These are phyloP conservation scores for Enteromius anoplus DNA, from an alignment of 2,797 vertebrate species.

Conservation along the genomic window DNA sequence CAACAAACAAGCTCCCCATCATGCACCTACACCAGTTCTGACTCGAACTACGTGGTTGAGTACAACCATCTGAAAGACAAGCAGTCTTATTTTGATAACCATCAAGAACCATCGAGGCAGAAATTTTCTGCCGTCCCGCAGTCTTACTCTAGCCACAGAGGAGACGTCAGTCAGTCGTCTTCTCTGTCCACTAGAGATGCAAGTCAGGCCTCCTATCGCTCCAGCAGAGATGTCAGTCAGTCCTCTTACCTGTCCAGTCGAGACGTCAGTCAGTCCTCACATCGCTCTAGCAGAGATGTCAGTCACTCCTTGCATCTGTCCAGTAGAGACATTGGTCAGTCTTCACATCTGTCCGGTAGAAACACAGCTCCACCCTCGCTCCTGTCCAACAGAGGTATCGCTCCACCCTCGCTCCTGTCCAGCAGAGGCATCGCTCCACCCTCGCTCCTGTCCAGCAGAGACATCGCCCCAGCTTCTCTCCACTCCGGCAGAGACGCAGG, in stretches of 20 bases:
- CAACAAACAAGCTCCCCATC: slow-evolving; percentile 12
- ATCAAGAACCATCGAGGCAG: not conserved
- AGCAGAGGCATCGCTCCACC: not conserved
- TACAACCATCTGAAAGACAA: slow-evolving; percentile 54
- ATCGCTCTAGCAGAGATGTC: not conserved
- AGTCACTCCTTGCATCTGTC: not conserved
- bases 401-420: not conserved
- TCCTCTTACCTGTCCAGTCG: slow-evolving; percentile 1
- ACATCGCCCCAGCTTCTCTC: not conserved
- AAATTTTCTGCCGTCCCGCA: not conserved
- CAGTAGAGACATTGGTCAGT: not conserved
- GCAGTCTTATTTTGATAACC: slow-evolving; percentile 45
- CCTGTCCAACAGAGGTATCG: not conserved
- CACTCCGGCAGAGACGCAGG: not conserved
- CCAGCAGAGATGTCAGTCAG: not conserved
- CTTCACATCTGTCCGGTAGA: not conserved
- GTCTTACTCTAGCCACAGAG: slow-evolving; percentile 34
- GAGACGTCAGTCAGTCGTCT: not conserved
- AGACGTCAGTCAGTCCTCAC: not conserved
- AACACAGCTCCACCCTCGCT: not conserved
- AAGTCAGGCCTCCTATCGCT: not conserved
- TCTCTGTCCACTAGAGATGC: no score
- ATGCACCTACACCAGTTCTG: not conserved
- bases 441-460: not conserved
- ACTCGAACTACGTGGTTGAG: slow-evolving; percentile 58